A percentile compares a stretch with the other conserved stretches of the same genome.
Conservation (phyloP, 2,797 vertebrate species). For the Clarias fuscus region DNA sequence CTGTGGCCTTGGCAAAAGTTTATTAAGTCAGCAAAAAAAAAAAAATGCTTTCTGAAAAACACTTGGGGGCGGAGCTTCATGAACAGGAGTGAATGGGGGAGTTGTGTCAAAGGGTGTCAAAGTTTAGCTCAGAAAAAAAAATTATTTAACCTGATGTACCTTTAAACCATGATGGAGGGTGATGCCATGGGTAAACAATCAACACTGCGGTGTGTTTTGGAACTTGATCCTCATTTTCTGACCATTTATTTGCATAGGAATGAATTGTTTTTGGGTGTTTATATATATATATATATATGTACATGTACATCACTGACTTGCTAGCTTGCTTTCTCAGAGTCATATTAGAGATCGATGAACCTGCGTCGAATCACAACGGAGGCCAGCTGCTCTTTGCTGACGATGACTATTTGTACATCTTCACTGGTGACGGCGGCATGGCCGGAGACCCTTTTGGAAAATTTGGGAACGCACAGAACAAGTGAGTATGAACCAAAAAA, state of each 20-base stretch:
- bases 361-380: conserved; percentile 95
- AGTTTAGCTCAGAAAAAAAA: neutral
- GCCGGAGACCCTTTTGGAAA: conserved; percentile 94
- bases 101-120: neutral
- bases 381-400: conserved; percentile 91
- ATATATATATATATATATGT: neutral
- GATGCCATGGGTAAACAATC: neutral
- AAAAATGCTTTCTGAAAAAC: neutral
- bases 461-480: conserved; percentile 94
- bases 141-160: neutral
- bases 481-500: conserved; percentile 70
- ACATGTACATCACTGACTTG: neutral
- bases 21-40: neutral
- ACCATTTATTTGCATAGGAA: no score
- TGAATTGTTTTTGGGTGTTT: neutral
- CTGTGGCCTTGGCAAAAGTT: neutral
- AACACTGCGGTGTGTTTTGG: neutral
- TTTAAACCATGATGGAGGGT: neutral
- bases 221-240: neutral
- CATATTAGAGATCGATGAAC: conserved; percentile 93
- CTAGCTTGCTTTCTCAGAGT: conserved; percentile 71
- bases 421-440: conserved; percentile 97
- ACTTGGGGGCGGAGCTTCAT: neutral
- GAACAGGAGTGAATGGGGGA: neutral
- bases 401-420: conserved; percentile 92